Conservation (phyloP, 2,113 vertebrate species). For the Microtus montanus region DNA sequence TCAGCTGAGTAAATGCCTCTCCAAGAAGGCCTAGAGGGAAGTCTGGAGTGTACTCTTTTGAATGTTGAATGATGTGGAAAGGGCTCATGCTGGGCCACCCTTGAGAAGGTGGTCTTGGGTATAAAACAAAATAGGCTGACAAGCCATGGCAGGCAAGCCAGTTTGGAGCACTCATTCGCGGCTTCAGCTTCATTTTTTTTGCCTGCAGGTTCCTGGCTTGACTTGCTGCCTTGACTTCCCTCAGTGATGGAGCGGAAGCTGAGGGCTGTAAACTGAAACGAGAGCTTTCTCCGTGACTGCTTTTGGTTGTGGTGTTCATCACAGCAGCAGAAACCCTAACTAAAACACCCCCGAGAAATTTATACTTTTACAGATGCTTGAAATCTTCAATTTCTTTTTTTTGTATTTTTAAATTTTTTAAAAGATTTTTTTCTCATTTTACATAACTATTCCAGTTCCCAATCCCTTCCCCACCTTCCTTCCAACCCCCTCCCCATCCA, state of each 20-base stretch:
- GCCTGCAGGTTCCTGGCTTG: not conserved
- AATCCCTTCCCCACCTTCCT: no score
- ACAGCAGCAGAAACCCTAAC: not conserved
- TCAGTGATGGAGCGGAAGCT: not conserved
- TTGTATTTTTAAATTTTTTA: no score
- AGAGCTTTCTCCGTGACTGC: not conserved
- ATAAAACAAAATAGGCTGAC: not conserved
- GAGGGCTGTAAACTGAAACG: not conserved
- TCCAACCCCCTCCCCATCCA: no score
- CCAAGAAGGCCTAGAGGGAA: not conserved
- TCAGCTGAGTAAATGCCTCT: not conserved
- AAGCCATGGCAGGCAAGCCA: not conserved
- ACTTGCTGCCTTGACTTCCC: not conserved
- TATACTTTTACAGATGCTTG: not conserved
- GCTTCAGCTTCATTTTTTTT: no score
- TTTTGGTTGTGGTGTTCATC: not conserved
- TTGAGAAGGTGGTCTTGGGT: not conserved
- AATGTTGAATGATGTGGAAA: not conserved
- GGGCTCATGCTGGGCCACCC: no score
- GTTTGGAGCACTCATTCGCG: not conserved
- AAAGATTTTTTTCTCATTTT: no score
- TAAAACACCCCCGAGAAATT: no score
- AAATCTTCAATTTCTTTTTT: conserved; percentile 15
- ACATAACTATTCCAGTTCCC: no score
- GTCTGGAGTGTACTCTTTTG: not conserved